Base-by-base conservation (phyloP, 2,888 invertebrate species). In the Drosophila algonquin region DNA sequence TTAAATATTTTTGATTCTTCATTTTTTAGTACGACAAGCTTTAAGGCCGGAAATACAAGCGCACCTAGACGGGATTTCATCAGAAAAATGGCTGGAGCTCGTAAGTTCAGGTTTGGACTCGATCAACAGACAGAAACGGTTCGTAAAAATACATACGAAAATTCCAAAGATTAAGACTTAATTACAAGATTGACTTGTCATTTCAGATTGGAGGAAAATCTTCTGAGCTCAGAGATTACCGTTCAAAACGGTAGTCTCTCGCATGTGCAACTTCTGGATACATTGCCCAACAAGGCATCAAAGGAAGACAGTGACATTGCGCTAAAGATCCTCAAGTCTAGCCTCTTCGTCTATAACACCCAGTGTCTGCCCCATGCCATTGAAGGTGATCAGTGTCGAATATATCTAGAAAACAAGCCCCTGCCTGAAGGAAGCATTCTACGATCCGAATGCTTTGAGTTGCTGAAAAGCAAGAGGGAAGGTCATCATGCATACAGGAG, bases 361-460 rank as follows among this genome's bases (percentile, higher is more conserved):
- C 83, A 89, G 75, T 92, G 92, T 56, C 72, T 81, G 12, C 79
- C 77, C 3, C 46, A 71, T 6, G 79, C 73, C 46, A 90, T 94
- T 58, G 89, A 91, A 21, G 93, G 90, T n/a, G 93, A 94, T 50
- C 94, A 95, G 59, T 96, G 96, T 84, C 94, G 94, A 0, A 93
- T 93, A 77, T 94, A 93, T 79, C 93, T 96, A 18, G 77, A 85
- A 48, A 65, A 75, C 6, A 92, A 94, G 86, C 93, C 93, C 64
- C 92, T 96, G 60, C 93, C 94, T 8, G 93, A 93, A 30, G 65
- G 68, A 1, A 95, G 94, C 56, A 92, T 93, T 18, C 92, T 95
- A 55, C 93, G 93, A 3, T 90, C 91, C 0, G 93, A 94, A 56
- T 96, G 96, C 80, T 68, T 86, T 3, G 71, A 80, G 2, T 54